Base-by-base conservation (phyloP, 2,797 vertebrate species). In the Megalops cyprinoides region DNA sequence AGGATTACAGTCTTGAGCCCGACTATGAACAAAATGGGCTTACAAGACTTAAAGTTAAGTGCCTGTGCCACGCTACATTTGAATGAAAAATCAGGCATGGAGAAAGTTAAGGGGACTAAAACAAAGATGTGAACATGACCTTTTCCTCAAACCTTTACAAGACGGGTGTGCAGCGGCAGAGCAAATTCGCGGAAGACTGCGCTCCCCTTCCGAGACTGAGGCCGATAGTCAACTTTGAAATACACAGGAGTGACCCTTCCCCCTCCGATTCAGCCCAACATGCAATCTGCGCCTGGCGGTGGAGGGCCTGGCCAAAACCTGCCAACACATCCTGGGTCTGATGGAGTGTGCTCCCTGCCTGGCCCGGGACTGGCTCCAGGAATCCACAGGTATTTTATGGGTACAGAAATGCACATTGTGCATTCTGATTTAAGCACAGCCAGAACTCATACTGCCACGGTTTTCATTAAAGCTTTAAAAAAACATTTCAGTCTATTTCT, bases 11-110 rank as follows among this genome's bases (percentile, higher is more conserved):
- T 71, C 76, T n/a, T 62, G 77, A 80, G 73, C 76, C 80, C 75
- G 60, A 76, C 60, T 82, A 78, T 81, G 84, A 87, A 86, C 81
- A 87, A 88, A 84, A 82, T 53, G 58, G 78, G 74, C 80, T 84
- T 86, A 81, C 77, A 80, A 78, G 82, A 80, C 65, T 82, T 81
- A 37, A 51, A 78, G 67, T 77, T 85, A 83, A 84, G 84, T 62
- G 78, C 67, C 74, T 71, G 48, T 44, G 69, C 83, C 81, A 74
- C 67, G 74, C 82, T 58, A 78, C 49, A 58, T 80, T 84, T 65
- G 53, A 76, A 81, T 56, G 25, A 37, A 74, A 82, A 82, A 77
- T 44, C 42, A 81, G 69, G 46, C 37, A 28, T 37, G 44, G 74
- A 67, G 60, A 67, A 81, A 69, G 48, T 20, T 79, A 76, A 18